Base-by-base conservation (phyloP, 2,888 invertebrate genomes). In the Myathropa florea region DNA sequence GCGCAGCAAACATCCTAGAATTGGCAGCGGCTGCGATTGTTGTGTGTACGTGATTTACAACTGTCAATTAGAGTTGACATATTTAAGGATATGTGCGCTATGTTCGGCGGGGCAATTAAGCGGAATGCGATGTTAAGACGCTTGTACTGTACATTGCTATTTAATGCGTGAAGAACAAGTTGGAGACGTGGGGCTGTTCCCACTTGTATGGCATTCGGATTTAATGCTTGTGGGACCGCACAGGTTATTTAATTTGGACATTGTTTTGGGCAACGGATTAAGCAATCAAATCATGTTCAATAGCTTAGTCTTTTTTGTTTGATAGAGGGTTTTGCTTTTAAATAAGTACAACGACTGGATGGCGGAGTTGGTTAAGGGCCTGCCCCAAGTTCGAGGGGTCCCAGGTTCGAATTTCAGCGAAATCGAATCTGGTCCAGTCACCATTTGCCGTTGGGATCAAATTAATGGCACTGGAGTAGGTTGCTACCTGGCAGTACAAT, bases 41-140 rank as follows among this genome's bases (percentile, higher is more conserved):
- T 71, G 71, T 70, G 67, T 64, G 70, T 28, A 59, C 65, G 75
- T 86, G 83, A 86, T 83, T 86, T 79, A 86, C 86, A 86, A 86
- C 83, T 86, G 86, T 83, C 86, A 86, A 86, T 86, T 86, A 86
- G 86, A 75, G 78, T 46, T 75, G 83, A 71, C 70, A 75, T 64
- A 63, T 73, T 78, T 59, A 86, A 83, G 86, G 86, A 86, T 79
- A 18, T 46, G 57, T 83, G 65, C 78, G 73, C 53, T 53, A 78
- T 83, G 75, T 75, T 70, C 75, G 65, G 39, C 59, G 64, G 75
- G 65, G 86, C 83, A 86, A 86, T 86, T 86, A 86, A 78, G 78
- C 28, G 78, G 86, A 86, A 83, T 86, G 77, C 78, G 46, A 59
- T 83, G 83, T 75, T 67, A 6, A n/a, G 67, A 63, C 59, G 76